Base-by-base conservation (phyloP, 1,140 invertebrate genomes). In the Drosophila guanche region DNA sequence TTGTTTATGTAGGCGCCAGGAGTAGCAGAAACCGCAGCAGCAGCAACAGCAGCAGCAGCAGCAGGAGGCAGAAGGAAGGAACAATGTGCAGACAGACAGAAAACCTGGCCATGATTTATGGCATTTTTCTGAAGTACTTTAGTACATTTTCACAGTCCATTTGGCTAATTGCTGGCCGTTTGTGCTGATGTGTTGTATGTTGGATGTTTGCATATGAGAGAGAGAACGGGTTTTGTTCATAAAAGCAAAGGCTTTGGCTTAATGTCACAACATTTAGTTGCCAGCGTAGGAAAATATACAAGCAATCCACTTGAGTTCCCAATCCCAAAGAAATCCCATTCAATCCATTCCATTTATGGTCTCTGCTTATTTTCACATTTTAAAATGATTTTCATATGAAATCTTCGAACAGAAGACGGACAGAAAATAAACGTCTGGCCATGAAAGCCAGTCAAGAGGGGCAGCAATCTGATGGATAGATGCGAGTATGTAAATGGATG, bases 61-160 rank as follows among this genome's bases (percentile, higher is more conserved):
- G 27, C 1, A 29, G 5, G 0, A 5, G 33, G 29, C 23, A 8
- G 2, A 6, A 23, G 10, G 20, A n/a, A 10, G 23, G 23, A 41
- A 43, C 25, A 33, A 33, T 14, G 40, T 27, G 20, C 57, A 12
- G 29, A 41, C 45, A 58, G 29, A 41, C 37, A 14, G 27, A 33
- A 55, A 62, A 65, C 60, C 60, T 74, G 71, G 71, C 56, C 55
- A 75, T 75, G 71, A 76, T 76, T 76, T 76, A 76, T 76, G 72
- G 55, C 52, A 68, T 76, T 69, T 68, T 69, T 25, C 43, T 29
- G 27, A 12, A 66, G 66, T 69, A 68, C 66, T 69, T 69, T 68
- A 68, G 66, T 37, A 37, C 66, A 69, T 69, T 76, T 76, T 76
- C 72, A 76, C 73, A 76, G 72, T 76, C 73, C 73, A 76, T 76